These are phyloP conservation scores for Agonopterix alstromeriana DNA, from an alignment of 2,888 invertebrate species.

Conservation along the genomic window DNA sequence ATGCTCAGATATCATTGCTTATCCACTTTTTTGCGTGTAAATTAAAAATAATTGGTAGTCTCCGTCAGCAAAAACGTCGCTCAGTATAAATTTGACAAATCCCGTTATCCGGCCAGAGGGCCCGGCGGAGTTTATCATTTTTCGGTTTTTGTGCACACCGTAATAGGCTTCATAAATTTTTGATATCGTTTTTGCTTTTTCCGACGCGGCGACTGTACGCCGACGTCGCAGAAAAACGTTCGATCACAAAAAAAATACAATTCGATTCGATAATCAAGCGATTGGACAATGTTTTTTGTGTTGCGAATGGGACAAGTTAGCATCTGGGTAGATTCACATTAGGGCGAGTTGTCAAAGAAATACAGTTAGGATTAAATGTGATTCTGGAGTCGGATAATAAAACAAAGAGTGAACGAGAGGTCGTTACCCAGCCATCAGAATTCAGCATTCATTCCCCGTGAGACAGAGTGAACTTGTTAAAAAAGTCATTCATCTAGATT, in stretches of 20 bases:
- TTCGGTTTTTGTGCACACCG: constrained; percentile 51
- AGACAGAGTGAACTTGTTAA: too few species aligned
- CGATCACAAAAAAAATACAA: constrained; percentile 19
- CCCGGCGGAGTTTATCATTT: constrained; percentile 47
- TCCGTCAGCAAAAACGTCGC: constrained; percentile 27
- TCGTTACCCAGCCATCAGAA: too few species aligned
- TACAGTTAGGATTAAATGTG: too few species aligned
- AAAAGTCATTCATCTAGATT: too few species aligned
- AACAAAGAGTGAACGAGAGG: too few species aligned
- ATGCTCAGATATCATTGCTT: constrained; percentile 5
- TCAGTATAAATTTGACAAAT: constrained; percentile 39
- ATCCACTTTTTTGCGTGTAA: constrained; percentile 12
- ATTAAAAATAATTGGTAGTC: constrained; percentile 50
- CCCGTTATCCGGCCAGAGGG: constrained; percentile 48
- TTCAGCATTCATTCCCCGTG: too few species aligned
- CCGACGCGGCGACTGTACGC: constrained; percentile 22
- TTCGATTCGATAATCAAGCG: constrained; percentile 5
- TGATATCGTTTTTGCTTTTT: constrained; percentile 57
- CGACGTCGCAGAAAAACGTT: constrained; percentile 12
- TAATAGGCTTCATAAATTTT: constrained; percentile 70
- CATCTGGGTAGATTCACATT: too few species aligned
- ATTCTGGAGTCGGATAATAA: too few species aligned
- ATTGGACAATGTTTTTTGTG: background rate
- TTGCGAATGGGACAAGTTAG: too few species aligned
- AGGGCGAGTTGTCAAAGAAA: too few species aligned